Evolutionary conservation across 35 echinoderm and acorn worm genomes (phyloP).

Genomic region (Eucidaris tribuloides): DNA sequence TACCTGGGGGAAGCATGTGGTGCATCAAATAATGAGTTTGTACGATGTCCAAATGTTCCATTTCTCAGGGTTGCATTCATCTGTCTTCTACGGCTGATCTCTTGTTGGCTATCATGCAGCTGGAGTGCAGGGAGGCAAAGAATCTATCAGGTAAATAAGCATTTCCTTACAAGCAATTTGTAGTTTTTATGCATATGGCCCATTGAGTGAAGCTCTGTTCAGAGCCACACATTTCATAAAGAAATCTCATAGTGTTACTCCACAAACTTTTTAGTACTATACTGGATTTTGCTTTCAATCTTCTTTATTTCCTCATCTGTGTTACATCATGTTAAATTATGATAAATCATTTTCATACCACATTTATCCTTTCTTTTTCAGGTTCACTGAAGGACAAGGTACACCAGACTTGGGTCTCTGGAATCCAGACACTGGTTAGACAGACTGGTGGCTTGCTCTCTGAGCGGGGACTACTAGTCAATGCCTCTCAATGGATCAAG

Average conservation of each 20-base stretch:
- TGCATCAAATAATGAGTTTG: no score
- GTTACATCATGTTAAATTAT: background rate
- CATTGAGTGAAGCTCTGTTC: no score
- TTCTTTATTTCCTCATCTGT: background rate
- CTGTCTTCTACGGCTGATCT: constrained; percentile 73
- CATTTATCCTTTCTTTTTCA: background rate
- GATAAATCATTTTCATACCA: background rate
- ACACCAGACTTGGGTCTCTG: constrained; percentile 33
- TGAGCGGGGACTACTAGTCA: constrained; percentile 52
- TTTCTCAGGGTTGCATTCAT: constrained; percentile 60
- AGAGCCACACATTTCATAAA: no score
- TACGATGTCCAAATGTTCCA: no score
- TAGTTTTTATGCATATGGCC: no score
- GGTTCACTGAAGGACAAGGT: constrained; percentile 47
- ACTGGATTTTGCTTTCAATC: no score
- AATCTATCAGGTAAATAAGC: constrained; percentile 52
- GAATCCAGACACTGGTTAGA: constrained; percentile 42
- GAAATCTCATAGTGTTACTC: no score
- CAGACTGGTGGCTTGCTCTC: constrained; percentile 72
- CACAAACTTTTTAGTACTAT: no score
- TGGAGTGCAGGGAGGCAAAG: constrained; percentile 52
- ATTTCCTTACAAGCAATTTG: no score
- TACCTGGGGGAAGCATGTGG: no score
- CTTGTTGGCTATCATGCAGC: constrained; percentile 76
- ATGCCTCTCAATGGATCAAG: constrained; percentile 72